Evolutionary conservation across 1,140 invertebrate genomes (phyloP).

Genomic region (Pinna nobilis): DNA sequence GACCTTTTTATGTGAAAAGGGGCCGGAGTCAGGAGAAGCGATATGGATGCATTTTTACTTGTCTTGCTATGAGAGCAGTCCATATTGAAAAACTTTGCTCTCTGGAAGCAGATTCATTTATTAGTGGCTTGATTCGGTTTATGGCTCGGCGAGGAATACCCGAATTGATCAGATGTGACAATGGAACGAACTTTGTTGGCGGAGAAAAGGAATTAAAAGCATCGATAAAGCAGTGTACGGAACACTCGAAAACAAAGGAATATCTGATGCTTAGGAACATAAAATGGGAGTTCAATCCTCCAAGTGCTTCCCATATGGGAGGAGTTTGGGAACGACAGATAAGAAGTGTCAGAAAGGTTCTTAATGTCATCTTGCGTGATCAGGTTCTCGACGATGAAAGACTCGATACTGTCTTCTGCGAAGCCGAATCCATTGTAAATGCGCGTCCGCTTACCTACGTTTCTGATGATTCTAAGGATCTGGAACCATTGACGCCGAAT

Average conservation of each 20-base stretch:
- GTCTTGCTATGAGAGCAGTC: constrained; percentile 35
- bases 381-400: constrained; percentile 43
- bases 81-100: constrained; percentile 44
- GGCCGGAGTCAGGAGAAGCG: constrained; percentile 31
- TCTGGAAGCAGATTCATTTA: constrained; percentile 17
- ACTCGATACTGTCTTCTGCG: constrained; percentile 38
- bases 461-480: constrained; percentile 3
- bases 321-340: constrained; percentile 48
- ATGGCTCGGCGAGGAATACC: constrained; percentile 23
- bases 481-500: constrained; percentile 39
- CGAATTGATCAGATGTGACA: constrained; percentile 13
- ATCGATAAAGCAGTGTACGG: neutral
- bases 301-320: constrained; percentile 35
- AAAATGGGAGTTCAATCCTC: constrained; percentile 48
- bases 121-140: constrained; percentile 28
- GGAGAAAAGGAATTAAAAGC: constrained; percentile 6
- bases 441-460: constrained; percentile 26
- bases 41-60: constrained; percentile 53
- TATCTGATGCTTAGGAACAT: constrained; percentile 22
- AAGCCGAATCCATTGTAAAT: constrained; percentile 31
- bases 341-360: constrained; percentile 17
- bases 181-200: constrained; percentile 35
- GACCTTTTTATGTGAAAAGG: constrained; percentile 49
- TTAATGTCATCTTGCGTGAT: constrained; percentile 29
- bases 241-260: neutral